Conservation (phyloP, 1,140 invertebrate species). For the Diabrotica virgifera region DNA sequence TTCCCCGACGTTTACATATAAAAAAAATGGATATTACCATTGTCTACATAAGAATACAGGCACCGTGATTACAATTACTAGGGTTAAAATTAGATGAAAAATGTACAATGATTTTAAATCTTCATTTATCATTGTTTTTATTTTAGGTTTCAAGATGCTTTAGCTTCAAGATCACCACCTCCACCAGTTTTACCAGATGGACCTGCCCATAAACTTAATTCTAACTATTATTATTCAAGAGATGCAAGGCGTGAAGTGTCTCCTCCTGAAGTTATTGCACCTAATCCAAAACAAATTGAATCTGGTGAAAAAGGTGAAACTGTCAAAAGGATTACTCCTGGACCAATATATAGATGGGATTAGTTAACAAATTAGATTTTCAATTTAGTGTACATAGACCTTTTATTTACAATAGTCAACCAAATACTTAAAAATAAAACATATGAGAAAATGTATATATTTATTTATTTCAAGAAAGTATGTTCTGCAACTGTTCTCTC, state of each 20-base stretch:
- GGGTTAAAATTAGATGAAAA: too few relatives aligned
- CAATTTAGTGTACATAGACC: not conserved
- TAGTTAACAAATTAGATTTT: conserved; percentile 18
- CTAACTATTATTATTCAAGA: conserved; percentile 76
- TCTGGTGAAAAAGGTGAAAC: conserved; percentile 24
- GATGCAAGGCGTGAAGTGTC: conserved; percentile 71
- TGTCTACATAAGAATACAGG: too few relatives aligned
- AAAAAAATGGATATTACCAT: too few relatives aligned
- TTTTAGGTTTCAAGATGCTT: conserved; percentile 53
- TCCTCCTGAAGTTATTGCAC: conserved; percentile 62
- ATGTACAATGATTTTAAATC: not conserved
- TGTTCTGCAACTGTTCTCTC: too few relatives aligned
- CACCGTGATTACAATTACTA: too few relatives aligned
- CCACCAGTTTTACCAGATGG: conserved; percentile 73
- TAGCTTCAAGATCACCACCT: conserved; percentile 69
- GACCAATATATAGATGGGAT: conserved; percentile 56
- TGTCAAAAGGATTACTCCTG: conserved; percentile 51
- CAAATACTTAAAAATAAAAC: too few relatives aligned
- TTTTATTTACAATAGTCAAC: not conserved
- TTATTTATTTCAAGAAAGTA: too few relatives aligned
- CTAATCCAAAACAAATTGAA: conserved; percentile 27
- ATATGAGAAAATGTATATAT: too few relatives aligned
- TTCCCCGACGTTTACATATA: too few relatives aligned
- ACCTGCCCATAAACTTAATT: conserved; percentile 61
- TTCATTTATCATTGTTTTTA: not conserved